phyloP scores from a whole-genome alignment of 2,888 invertebrate species.

The Cryptops parisi region DNA sequence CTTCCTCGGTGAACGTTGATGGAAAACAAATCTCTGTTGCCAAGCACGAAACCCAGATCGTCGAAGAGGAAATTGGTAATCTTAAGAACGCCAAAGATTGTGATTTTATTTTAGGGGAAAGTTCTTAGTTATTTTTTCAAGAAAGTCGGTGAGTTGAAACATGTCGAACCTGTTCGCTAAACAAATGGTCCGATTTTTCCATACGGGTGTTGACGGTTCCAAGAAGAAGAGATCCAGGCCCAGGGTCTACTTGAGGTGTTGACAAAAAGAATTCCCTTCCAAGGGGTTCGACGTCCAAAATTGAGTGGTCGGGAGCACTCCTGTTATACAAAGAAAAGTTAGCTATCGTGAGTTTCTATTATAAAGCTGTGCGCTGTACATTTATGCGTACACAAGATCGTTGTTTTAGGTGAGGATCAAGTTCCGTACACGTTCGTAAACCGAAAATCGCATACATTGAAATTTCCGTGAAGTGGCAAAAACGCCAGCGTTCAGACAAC shows the following conservation, averaged over 20 bases:
- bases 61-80: constrained; percentile 8
- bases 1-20: constrained; percentile 22
- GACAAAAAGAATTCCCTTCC: constrained; percentile 4
- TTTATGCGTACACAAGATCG: too few relatives aligned
- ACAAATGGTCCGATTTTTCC: constrained; percentile 4
- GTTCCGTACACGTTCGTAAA: too few relatives aligned
- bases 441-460: too few relatives aligned
- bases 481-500: too few relatives aligned
- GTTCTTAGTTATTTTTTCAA: too few relatives aligned
- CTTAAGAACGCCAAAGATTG: too few relatives aligned
- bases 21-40: constrained; percentile 20
- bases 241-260: constrained; percentile 1
- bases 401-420: too few relatives aligned
- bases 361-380: too few relatives aligned
- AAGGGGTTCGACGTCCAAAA: neutral
- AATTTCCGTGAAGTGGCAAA: too few relatives aligned
- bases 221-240: constrained; percentile 6
- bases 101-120: too few relatives aligned
- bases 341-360: too few relatives aligned
- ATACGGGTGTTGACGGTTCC: neutral
- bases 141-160: neutral
- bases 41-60: neutral
- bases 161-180: constrained; percentile 5
- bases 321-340: too few relatives aligned
- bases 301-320: constrained; percentile 6